Conservation (phyloP, 2,888 invertebrate genomes). For the Apamea anceps region DNA sequence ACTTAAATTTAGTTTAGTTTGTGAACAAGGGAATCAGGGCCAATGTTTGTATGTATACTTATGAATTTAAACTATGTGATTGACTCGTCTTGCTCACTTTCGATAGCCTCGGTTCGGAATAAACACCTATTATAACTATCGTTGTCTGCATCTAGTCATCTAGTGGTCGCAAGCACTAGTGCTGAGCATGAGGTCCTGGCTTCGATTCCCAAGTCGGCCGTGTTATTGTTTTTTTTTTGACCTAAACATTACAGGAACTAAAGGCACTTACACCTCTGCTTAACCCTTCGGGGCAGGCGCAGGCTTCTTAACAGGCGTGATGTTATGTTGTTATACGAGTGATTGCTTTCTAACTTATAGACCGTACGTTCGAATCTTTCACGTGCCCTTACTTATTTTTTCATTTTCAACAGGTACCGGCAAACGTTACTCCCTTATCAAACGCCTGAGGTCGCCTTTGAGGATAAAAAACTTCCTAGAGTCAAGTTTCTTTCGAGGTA, state of each 20-base stretch:
- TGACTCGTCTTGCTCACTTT: background rate
- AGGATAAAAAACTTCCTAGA: slow-evolving; percentile 60
- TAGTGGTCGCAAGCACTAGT: background rate
- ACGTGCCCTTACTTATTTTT: background rate
- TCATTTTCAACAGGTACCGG: slow-evolving; percentile 67
- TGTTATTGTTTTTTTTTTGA: background rate
- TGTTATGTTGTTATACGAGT: background rate
- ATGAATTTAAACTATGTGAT: background rate
- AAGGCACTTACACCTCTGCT: background rate
- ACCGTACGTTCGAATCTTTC: background rate
- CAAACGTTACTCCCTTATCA: slow-evolving; percentile 68
- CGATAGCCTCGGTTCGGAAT: background rate
- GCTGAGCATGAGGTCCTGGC: background rate
- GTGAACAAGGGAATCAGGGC: too few species aligned
- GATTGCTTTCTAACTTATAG: background rate
- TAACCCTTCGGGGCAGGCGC: background rate
- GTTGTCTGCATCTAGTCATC: background rate
- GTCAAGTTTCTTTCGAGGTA: slow-evolving; percentile 66
- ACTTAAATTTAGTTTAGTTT: too few species aligned
- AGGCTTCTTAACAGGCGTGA: background rate
- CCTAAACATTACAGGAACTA: background rate
- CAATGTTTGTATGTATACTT: background rate
- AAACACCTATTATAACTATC: background rate
- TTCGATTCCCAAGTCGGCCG: background rate
- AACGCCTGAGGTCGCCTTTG: slow-evolving; percentile 56